Percentiles rank a stretch among this genome's conserved stretches.
These are phyloP conservation scores for Propithecus perrieri DNA, from an alignment of 2,797 vertebrate species.

Conservation along the genomic window DNA sequence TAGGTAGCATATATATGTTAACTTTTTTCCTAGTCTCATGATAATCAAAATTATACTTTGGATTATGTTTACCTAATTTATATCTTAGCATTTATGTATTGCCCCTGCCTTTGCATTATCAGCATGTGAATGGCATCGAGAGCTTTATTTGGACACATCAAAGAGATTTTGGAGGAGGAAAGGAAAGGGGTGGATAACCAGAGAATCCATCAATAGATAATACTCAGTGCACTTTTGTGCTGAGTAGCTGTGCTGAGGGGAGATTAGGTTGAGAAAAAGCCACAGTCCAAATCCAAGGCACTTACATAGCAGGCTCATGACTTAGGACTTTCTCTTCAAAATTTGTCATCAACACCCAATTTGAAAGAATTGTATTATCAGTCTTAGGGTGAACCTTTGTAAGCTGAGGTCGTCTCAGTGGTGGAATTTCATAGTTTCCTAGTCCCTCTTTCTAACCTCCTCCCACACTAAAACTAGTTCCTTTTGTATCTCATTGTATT, in stretches of 20 bases:
- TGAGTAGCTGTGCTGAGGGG: background rate
- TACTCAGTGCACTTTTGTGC: background rate
- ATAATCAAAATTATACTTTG: background rate
- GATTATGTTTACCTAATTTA: background rate
- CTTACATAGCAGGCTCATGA: background rate
- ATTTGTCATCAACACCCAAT: background rate
- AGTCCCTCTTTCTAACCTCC: background rate
- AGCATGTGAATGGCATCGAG: background rate
- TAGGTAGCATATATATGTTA: background rate
- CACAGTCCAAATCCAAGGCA: background rate
- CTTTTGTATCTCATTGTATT: background rate
- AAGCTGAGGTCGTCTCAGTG: background rate
- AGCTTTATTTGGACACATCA: background rate
- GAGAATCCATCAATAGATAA: background rate
- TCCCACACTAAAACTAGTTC: background rate
- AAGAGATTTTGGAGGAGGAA: background rate
- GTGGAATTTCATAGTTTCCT: background rate
- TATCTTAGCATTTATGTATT: background rate
- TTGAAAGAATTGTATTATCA: conserved; percentile 1
- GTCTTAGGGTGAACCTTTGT: background rate
- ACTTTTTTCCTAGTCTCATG: background rate
- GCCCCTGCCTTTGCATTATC: background rate
- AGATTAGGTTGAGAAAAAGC: background rate
- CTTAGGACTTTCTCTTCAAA: background rate
- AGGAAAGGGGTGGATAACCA: background rate